Conservation (phyloP, 2,113 vertebrate species). For the Perca flavescens region DNA sequence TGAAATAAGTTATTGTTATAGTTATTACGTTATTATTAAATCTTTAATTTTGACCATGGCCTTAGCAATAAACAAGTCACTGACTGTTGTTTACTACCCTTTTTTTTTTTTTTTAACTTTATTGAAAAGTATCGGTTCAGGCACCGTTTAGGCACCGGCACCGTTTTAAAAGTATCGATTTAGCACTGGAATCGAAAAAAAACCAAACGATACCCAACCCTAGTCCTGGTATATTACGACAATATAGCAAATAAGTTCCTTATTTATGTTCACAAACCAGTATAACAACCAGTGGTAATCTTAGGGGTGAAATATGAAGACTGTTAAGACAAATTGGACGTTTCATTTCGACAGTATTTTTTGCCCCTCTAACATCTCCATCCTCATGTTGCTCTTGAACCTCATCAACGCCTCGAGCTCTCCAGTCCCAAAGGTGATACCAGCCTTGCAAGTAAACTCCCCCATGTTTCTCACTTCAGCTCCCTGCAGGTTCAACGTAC, state of each 20-base stretch:
- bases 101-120: too few species aligned
- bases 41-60: too few species aligned
- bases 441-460: conserved; percentile 20
- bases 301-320: not conserved
- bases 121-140: too few species aligned
- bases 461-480: not conserved
- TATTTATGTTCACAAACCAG: not conserved
- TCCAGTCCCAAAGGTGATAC: conserved; percentile 28
- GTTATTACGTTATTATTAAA: too few species aligned
- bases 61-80: too few species aligned
- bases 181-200: too few species aligned
- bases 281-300: not conserved
- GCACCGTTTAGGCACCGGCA: too few species aligned
- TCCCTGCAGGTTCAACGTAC: conserved; percentile 20
- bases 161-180: too few species aligned
- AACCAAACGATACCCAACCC: too few species aligned
- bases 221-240: not conserved
- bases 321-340: too few species aligned
- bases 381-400: conserved; percentile 4
- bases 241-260: not conserved
- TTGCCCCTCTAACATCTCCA: conserved; percentile 7
- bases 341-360: not conserved
- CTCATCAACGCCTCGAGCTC: conserved; percentile 42
- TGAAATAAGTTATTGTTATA: too few species aligned
- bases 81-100: too few species aligned